These are phyloP conservation scores for Orchesella flavescens DNA, from an alignment of 2,888 invertebrate species.

Conservation along the genomic window DNA sequence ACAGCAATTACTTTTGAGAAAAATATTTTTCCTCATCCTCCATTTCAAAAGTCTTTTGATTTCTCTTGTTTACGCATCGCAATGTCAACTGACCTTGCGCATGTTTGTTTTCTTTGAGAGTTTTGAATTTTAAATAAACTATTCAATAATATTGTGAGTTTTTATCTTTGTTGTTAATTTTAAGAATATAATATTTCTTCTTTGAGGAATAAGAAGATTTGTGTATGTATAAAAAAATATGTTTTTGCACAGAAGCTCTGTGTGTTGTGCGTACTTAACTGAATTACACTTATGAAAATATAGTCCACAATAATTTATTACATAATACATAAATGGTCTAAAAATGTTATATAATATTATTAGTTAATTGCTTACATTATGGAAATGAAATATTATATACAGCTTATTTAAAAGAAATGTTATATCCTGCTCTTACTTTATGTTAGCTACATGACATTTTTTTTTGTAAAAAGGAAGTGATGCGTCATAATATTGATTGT, in stretches of 20 bases:
- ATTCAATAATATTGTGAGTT: slow-evolving; percentile 32
- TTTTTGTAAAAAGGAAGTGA: not conserved
- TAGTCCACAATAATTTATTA: slow-evolving; percentile 49
- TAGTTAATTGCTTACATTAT: not conserved
- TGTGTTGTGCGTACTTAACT: slow-evolving; percentile 52
- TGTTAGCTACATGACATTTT: not conserved
- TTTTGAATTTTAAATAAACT: no score
- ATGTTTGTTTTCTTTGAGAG: no score
- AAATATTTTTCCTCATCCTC: no score
- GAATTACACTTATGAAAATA: slow-evolving; percentile 62
- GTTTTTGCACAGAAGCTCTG: not conserved
- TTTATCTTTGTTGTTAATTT: not conserved
- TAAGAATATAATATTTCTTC: no score
- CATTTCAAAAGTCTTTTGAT: no score
- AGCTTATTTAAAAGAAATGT: not conserved
- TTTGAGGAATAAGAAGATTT: no score
- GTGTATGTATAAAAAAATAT: no score
- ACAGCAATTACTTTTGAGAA: no score
- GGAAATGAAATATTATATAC: no score
- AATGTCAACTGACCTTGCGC: no score
- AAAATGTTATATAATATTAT: slow-evolving; percentile 6
- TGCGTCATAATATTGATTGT: not conserved
- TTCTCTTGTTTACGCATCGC: no score
- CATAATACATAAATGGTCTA: slow-evolving; percentile 3
- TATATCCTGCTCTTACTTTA: not conserved